Evolutionary conservation across 2,888 invertebrate genomes (phyloP).

Genomic region (Cataglyphis albicans): DNA sequence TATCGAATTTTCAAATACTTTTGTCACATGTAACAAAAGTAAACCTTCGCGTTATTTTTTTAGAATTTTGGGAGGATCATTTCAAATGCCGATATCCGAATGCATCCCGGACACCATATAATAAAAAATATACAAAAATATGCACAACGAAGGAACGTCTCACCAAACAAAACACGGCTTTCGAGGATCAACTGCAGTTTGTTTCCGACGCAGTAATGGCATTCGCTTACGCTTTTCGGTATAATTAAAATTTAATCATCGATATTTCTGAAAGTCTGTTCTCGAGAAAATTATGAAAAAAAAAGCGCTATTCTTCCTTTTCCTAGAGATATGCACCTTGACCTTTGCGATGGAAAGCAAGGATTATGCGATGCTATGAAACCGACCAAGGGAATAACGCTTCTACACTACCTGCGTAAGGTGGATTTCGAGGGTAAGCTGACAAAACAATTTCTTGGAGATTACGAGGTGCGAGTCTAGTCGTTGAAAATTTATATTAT

Average conservation of each 20-base stretch:
- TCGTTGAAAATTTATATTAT: background rate
- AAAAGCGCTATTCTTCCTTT: background rate
- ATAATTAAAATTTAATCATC: slow-evolving; percentile 72
- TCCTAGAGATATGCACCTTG: slow-evolving; percentile 93
- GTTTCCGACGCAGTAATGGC: slow-evolving; percentile 98
- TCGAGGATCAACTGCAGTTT: slow-evolving; percentile 97
- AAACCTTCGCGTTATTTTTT: slow-evolving; percentile 76
- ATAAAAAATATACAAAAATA: slow-evolving; percentile 89
- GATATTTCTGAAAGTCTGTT: background rate
- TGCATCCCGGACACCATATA: slow-evolving; percentile 93
- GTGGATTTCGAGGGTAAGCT: slow-evolving; percentile 94
- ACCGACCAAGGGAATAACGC: slow-evolving; percentile 94
- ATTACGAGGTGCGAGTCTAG: background rate
- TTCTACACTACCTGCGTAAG: slow-evolving; percentile 93
- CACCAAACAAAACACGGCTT: slow-evolving; percentile 92
- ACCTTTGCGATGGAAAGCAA: slow-evolving; percentile 91
- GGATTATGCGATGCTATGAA: slow-evolving; percentile 96
- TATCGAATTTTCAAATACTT: background rate
- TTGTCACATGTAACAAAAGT: background rate
- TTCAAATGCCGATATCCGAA: slow-evolving; percentile 95
- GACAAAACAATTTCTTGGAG: slow-evolving; percentile 12
- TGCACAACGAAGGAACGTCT: slow-evolving; percentile 94
- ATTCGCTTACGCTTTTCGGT: slow-evolving; percentile 95
- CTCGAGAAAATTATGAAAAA: background rate
- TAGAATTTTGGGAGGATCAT: slow-evolving; percentile 98